Evolutionary conservation across 2,888 invertebrate genomes (phyloP).

Genomic region (Scaptodrosophila latifasciaeformis): DNA sequence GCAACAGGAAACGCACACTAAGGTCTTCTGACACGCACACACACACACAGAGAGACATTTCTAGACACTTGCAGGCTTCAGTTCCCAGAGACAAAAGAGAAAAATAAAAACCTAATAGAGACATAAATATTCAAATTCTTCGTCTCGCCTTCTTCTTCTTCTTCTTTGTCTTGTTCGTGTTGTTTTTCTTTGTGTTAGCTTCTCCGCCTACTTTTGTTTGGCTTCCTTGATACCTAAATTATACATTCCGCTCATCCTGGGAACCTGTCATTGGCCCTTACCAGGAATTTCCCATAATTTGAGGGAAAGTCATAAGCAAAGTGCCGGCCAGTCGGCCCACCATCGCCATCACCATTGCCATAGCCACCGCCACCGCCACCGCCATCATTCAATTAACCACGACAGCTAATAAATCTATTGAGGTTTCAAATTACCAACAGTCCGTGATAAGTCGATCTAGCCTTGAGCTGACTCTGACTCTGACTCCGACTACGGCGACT

Average conservation of each 20-base stretch:
- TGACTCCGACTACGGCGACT: constrained; percentile 34
- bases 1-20: constrained; percentile 16
- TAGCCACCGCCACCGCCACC: background rate
- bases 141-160: no score
- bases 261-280: background rate
- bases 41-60: constrained; percentile 10
- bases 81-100: no score
- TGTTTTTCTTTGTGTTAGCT: background rate
- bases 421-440: constrained; percentile 36
- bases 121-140: background rate
- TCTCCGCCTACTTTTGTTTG: background rate
- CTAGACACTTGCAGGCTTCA: background rate
- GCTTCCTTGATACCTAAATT: background rate
- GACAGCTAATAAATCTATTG: constrained; percentile 48
- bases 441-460: constrained; percentile 14
- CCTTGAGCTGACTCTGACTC: constrained; percentile 34
- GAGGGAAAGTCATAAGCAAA: background rate
- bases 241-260: background rate
- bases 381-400: constrained; percentile 3
- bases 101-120: no score
- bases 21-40: constrained; percentile 27
- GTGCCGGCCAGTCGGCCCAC: no score
- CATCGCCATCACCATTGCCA: no score
- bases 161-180: no score
- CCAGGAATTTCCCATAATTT: background rate